These are phyloP conservation scores for Enteromius mattozi DNA, from an alignment of 2,797 vertebrate species.

Conservation along the genomic window DNA sequence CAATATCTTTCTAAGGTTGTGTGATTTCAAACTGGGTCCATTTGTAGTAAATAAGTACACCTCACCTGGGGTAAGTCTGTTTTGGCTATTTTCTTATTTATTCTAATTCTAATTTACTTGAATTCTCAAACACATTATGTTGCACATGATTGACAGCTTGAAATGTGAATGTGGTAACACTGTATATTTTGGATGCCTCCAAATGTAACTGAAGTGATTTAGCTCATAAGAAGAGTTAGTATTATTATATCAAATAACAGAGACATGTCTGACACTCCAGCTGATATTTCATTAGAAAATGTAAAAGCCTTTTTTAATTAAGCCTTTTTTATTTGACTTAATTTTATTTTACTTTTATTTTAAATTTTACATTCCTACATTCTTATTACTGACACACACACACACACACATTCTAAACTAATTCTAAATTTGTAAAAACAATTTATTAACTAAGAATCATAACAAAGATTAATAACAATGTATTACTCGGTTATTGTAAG, in stretches of 20 bases:
- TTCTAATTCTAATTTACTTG: neutral
- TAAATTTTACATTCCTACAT: too few species aligned
- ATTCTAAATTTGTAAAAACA: too few species aligned
- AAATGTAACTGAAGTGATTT: neutral
- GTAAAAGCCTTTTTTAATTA: neutral
- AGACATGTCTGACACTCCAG: neutral
- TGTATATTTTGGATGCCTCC: neutral
- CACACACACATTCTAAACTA: too few species aligned
- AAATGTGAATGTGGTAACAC: neutral
- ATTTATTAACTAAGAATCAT: too few species aligned
- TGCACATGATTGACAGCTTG: too few species aligned
- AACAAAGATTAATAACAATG: neutral
- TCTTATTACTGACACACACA: neutral
- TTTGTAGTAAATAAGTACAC: conserved; percentile 88
- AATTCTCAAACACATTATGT: neutral
- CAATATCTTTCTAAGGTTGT: conserved; percentile 86
- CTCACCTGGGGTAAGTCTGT: conserved; percentile 74
- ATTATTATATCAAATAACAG: neutral
- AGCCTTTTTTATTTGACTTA: neutral
- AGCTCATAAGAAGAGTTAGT: neutral
- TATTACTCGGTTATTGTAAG: neutral
- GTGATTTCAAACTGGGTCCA: conserved; percentile 84
- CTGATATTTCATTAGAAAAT: neutral
- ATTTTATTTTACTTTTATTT: too few species aligned
- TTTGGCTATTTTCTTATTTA: neutral